These are phyloP conservation scores for Acrobasis suavella DNA, from an alignment of 2,888 invertebrate species.

Conservation along the genomic window DNA sequence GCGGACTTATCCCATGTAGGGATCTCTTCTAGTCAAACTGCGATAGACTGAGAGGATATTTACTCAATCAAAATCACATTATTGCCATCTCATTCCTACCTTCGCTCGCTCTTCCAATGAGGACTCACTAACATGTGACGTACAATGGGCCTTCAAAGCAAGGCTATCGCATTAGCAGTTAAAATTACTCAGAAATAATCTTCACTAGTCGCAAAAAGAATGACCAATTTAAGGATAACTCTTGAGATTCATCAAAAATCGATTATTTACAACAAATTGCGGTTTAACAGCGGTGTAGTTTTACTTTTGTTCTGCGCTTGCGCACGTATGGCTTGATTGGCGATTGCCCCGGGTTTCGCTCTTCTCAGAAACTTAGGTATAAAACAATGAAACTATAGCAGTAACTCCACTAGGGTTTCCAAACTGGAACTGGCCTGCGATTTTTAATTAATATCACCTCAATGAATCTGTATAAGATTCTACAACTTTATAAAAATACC, in stretches of 20 bases:
- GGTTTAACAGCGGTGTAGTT: slow-evolving; percentile 58
- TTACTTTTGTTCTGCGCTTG: slow-evolving; percentile 27
- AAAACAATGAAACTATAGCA: not conserved
- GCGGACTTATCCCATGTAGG: too few relatives aligned
- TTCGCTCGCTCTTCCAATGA: too few relatives aligned
- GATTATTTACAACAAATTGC: slow-evolving; percentile 71
- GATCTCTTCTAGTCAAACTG: too few relatives aligned
- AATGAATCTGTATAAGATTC: too few relatives aligned
- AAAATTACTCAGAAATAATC: slow-evolving; percentile 44
- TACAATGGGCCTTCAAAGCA: not conserved
- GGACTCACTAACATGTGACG: not conserved
- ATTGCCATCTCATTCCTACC: too few relatives aligned
- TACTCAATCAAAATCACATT: too few relatives aligned
- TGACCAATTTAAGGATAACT: slow-evolving; percentile 39
- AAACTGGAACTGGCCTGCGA: too few relatives aligned
- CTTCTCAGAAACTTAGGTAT: slow-evolving; percentile 13
- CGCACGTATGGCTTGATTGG: slow-evolving; percentile 17
- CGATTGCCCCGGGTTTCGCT: slow-evolving; percentile 16
- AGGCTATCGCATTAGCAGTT: slow-evolving; percentile 15
- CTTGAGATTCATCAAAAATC: slow-evolving; percentile 69
- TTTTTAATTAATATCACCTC: too few relatives aligned
- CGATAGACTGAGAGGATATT: too few relatives aligned
- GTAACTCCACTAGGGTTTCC: too few relatives aligned
- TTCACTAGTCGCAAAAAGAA: slow-evolving; percentile 43
- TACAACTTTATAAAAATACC: too few relatives aligned